Base-by-base conservation (phyloP, 2,888 invertebrate species). In the Gisinianus flammeolus region DNA sequence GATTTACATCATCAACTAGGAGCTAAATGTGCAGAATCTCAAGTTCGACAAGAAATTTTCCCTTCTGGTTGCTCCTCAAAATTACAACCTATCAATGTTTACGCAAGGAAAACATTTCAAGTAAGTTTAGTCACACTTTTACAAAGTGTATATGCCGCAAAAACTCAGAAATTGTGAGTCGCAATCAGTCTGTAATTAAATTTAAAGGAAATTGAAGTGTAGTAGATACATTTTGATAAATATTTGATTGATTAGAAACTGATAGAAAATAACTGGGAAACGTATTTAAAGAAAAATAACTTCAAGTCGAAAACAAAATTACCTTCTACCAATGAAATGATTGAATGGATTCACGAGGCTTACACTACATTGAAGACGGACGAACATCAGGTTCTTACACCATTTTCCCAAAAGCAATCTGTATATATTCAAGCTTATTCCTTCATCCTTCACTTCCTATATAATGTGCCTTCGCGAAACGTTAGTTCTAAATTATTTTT, bases 41-140 rank as follows among this genome's bases (percentile, higher is more conserved):
- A 54, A 16, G 78, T 79, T 19, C 2, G 35, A 54, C n/a, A 75
- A 28, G 44, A 68, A 62, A 71, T 83, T 30, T 83, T 83, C 62
- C 85, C 85, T 28, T 70, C 81, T 2, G 85, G 85, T 19, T 83
- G 84, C 64, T 79, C 83, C 5, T 78, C 80, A 22, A 85, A 84
- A 78, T 77, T 85, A 22, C 85, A 85, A 64, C 85, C 85, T 0
- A 76, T 85, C 10, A 84, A 85, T 58, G 73, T 79, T 1, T 73
- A 80, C 10, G 77, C 81, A 19, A 82, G 75, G 33, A 58, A 74
- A 8, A 35, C 33, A 2, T 85, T 85, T 76, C 79, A 81, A 79
- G 85, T 84, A 68, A 24, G 77, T 26, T n/a, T 3, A 2, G 19
- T 44, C 16, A 44, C 6, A 58, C 8, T 22, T 24, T 22, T 6